Base-by-base conservation (phyloP, 2,888 invertebrate genomes). In the Crocallis elinguaria region DNA sequence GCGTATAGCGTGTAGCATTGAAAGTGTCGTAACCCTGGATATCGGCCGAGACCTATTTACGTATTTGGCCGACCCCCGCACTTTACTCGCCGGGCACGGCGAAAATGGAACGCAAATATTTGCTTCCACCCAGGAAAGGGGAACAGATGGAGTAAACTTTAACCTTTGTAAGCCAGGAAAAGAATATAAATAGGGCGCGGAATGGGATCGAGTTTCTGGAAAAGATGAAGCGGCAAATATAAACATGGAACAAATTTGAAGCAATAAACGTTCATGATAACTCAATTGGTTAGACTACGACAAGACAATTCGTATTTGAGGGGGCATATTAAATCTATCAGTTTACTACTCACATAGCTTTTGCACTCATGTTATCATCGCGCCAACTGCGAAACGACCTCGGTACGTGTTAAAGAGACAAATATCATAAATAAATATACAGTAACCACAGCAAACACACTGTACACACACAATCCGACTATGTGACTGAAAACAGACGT, bases 31-130 rank as follows among this genome's bases (percentile, higher is more conserved):
- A 62, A 52, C 33, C 44, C 57, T 66, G 67, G 66, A 73, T 66
- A 56, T 52, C 52, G 73, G 51, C 74, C 75, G 59, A 78, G 79
- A 82, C 79, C 77, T 79, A 85, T 79, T 82, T 82, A 64, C 69
- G 67, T 60, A 69, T 65, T 69, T 63, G 69, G 69, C 65, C 60
- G 64, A 65, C 67, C 69, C 69, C 70, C 69, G 44, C 59, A 51
- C 54, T 49, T 46, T 44, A 39, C 50, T 44, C 54, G 48, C 46
- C 49, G 56, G 42, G 45, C 60, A 48, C 59, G 55, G 68, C 60
- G 67, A 70, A 73, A 79, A 79, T 77, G 69, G 65, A 77, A 75
- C 68, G 64, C 71, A 77, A 77, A 77, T 66, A 75, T 74, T 71
- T 56, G 63, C 64, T 66, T 71, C 65, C 60, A 56, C 41, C 46